Evolutionary conservation across 2,888 invertebrate genomes (phyloP).

Genomic region (Chloromyia formosa): DNA sequence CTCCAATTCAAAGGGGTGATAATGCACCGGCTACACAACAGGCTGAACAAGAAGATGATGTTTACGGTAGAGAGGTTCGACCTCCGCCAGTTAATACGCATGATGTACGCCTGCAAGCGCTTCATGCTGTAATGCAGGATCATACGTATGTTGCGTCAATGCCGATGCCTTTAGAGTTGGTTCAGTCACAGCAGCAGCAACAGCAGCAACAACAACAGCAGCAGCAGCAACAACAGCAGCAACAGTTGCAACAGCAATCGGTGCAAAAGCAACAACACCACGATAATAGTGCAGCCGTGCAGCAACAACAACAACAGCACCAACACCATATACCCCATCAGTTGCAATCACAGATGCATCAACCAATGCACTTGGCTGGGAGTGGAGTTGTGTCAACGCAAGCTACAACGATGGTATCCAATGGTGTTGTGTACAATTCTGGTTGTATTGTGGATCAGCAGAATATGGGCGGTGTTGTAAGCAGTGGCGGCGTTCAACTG

Average conservation of each 20-base stretch:
- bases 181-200: slow-evolving; percentile 46
- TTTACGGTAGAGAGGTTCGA: slow-evolving; percentile 62
- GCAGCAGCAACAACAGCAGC: slow-evolving; percentile 18
- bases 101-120: slow-evolving; percentile 58
- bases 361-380: slow-evolving; percentile 14
- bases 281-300: slow-evolving; percentile 30
- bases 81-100: slow-evolving; percentile 60
- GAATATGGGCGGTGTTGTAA: slow-evolving; percentile 7
- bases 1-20: slow-evolving; percentile 50
- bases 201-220: slow-evolving; percentile 46
- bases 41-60: slow-evolving; percentile 59
- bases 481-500: slow-evolving; percentile 14
- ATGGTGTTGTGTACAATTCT: slow-evolving; percentile 56
- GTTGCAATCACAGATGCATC: slow-evolving; percentile 18
- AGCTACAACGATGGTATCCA: slow-evolving; percentile 50
- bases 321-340: not conserved
- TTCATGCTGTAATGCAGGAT: slow-evolving; percentile 62
- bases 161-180: slow-evolving; percentile 54
- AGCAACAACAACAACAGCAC: slow-evolving; percentile 6
- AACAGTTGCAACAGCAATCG: slow-evolving; percentile 41
- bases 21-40: slow-evolving; percentile 49
- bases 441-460: slow-evolving; percentile 33
- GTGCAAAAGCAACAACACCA: slow-evolving; percentile 49
- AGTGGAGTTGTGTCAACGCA: slow-evolving; percentile 14
- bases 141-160: slow-evolving; percentile 61